These are phyloP conservation scores for Synaphobranchus kaupii DNA, from an alignment of 2,797 vertebrate species.

Conservation along the genomic window DNA sequence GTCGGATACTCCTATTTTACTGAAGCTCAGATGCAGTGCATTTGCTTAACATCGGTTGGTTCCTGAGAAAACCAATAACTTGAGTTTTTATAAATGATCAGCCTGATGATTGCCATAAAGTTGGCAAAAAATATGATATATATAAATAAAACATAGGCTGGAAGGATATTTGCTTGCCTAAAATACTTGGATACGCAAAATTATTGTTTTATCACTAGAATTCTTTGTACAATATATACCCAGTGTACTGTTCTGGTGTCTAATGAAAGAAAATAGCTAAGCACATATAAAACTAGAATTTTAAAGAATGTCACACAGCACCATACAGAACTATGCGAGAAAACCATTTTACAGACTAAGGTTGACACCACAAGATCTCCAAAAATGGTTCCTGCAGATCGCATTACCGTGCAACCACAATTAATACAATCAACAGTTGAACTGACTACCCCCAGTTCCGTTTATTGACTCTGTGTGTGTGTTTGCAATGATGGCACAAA, in stretches of 20 bases:
- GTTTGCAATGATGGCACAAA: neutral
- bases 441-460: neutral
- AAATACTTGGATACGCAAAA: neutral
- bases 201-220: neutral
- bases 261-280: neutral
- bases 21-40: neutral
- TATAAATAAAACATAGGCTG: neutral
- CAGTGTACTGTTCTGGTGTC: neutral
- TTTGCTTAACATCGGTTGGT: neutral
- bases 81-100: neutral
- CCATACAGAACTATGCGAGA: neutral
- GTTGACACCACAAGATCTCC: neutral
- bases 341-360: neutral
- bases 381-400: neutral
- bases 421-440: neutral
- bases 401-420: neutral
- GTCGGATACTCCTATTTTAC: neutral
- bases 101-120: neutral
- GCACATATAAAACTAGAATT: no score
- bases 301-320: neutral
- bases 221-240: neutral
- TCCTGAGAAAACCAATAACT: neutral
- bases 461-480: neutral
- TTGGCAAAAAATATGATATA: neutral
- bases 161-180: neutral